These are phyloP conservation scores for Drosophila kanapiae DNA, from an alignment of 1,140 invertebrate species.

Conservation along the genomic window DNA sequence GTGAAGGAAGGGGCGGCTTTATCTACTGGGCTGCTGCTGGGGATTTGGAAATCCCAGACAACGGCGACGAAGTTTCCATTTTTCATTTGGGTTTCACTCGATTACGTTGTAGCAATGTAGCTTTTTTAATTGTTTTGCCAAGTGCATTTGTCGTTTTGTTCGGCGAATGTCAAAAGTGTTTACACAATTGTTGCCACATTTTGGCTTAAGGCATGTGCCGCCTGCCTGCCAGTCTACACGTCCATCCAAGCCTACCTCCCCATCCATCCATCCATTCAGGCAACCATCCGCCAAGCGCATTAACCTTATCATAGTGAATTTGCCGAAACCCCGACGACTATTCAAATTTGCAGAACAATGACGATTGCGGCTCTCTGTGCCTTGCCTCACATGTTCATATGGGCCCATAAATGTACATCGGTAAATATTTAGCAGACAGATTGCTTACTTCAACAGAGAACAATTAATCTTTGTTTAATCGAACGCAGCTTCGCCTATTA, in stretches of 20 bases:
- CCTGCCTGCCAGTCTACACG: background rate
- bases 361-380: conserved; percentile 1
- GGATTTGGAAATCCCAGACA: conserved; percentile 37
- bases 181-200: conserved; percentile 53
- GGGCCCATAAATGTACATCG: background rate
- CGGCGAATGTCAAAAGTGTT: conserved; percentile 30
- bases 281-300: conserved; percentile 25
- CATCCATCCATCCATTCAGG: background rate
- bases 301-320: conserved; percentile 36
- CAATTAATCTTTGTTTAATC: background rate
- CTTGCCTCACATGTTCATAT: background rate
- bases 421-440: conserved; percentile 9
- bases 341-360: conserved; percentile 3
- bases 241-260: background rate
- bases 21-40: background rate
- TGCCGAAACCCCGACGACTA: background rate
- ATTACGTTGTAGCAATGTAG: conserved; percentile 19
- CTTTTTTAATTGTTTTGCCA: conserved; percentile 46
- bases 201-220: conserved; percentile 21
- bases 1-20: too few species aligned
- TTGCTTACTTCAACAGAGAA: background rate
- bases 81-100: conserved; percentile 11
- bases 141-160: conserved; percentile 33
- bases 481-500: background rate
- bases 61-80: conserved; percentile 13